These are phyloP conservation scores for Junonia oenone DNA, from an alignment of 2,888 invertebrate genomes.

Conservation along the genomic window DNA sequence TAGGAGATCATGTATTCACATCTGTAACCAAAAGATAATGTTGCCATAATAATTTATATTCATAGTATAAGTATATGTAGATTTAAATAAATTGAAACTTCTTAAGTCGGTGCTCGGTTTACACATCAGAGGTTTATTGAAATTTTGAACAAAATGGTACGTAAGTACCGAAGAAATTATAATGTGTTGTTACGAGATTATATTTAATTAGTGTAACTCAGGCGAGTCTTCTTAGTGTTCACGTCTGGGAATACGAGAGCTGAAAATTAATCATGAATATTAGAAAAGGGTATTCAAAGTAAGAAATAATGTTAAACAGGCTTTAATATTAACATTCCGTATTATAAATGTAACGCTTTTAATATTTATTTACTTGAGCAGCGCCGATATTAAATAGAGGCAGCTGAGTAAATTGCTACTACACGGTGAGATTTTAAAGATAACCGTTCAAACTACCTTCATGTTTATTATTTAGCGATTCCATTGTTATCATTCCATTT, in stretches of 20 bases:
- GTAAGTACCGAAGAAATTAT: constrained; percentile 49
- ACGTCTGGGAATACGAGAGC: constrained; percentile 11
- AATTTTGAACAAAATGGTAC: constrained; percentile 38
- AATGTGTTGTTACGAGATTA: constrained; percentile 52
- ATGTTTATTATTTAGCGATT: constrained; percentile 30
- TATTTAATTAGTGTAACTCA: constrained; percentile 42
- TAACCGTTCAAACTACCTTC: constrained; percentile 17
- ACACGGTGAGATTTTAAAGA: constrained; percentile 17
- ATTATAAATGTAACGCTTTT: constrained; percentile 29
- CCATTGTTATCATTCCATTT: constrained; percentile 39
- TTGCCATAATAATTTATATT: constrained; percentile 62
- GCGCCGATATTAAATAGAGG: constrained; percentile 33
- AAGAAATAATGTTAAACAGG: constrained; percentile 47
- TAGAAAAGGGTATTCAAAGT: constrained; percentile 40
- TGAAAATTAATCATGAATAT: constrained; percentile 22
- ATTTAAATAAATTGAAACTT: constrained; percentile 44
- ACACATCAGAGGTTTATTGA: constrained; percentile 55
- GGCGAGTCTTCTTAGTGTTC: not conserved
- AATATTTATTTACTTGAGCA: constrained; percentile 29
- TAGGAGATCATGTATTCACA: constrained; percentile 29
- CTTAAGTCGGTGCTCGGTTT: constrained; percentile 63
- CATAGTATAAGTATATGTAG: constrained; percentile 49
- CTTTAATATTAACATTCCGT: constrained; percentile 58
- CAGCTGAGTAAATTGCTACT: constrained; percentile 21
- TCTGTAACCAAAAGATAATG: constrained; percentile 62